Percentiles rank a stretch among this genome's conserved stretches.
Evolutionary conservation across 2,797 vertebrate genomes (phyloP).

Genomic region (Austrolebias charrua): DNA sequence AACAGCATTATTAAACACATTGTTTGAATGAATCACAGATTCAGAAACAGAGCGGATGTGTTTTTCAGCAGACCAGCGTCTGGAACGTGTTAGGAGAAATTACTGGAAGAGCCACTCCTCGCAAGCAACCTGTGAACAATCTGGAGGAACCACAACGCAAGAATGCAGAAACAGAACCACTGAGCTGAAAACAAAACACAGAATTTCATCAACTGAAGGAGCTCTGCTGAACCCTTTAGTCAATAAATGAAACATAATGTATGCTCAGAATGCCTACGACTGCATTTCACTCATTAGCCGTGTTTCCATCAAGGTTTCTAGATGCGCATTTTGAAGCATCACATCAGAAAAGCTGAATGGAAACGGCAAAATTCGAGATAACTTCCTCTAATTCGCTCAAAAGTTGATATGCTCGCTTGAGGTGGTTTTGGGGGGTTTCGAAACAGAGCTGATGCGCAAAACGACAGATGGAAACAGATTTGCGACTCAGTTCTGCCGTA

Average conservation of each 20-base stretch:
- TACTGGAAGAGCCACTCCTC: slow-evolving; percentile 23
- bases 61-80: slow-evolving; percentile 32
- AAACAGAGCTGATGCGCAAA: no score
- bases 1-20: slow-evolving; percentile 23
- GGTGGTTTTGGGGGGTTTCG: no score
- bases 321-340: no score
- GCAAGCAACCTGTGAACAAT: slow-evolving; percentile 38
- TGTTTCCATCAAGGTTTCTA: no score
- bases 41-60: slow-evolving; percentile 36
- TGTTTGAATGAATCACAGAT: slow-evolving; percentile 25
- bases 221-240: slow-evolving; percentile 1
- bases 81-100: slow-evolving; percentile 48
- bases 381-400: no score
- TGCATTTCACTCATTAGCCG: no score
- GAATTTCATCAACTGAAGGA: slow-evolving; percentile 5
- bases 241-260: neutral
- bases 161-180: slow-evolving; percentile 13
- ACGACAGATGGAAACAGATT: no score
- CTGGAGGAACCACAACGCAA: slow-evolving; percentile 29
- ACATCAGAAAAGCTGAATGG: no score
- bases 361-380: no score
- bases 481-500: no score
- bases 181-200: slow-evolving; percentile 13
- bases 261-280: neutral
- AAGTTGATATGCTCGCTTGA: no score